These are phyloP conservation scores for Melipona bicolor DNA, from an alignment of 2,888 invertebrate species.

Conservation along the genomic window DNA sequence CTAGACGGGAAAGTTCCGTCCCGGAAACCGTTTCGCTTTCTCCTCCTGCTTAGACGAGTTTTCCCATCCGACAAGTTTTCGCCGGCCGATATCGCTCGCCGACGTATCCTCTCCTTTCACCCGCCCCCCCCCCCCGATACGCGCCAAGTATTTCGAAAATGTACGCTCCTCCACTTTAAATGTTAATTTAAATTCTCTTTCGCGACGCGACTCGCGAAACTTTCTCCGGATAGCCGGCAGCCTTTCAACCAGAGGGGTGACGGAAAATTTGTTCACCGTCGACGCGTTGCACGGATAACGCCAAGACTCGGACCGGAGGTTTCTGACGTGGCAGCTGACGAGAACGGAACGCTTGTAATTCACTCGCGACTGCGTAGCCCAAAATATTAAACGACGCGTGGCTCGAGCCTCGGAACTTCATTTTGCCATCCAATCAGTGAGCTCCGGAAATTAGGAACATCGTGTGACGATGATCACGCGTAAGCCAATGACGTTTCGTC, in stretches of 20 bases:
- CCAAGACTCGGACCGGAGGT: not conserved
- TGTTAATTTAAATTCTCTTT: conserved; percentile 54
- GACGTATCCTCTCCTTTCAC: not conserved
- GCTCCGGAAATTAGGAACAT: conserved; percentile 52
- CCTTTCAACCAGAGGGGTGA: not conserved
- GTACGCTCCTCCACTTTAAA: conserved; percentile 29
- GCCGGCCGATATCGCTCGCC: not conserved
- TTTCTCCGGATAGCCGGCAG: not conserved
- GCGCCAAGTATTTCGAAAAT: conserved; percentile 46
- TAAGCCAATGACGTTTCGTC: conserved; percentile 17
- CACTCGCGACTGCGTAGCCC: not conserved
- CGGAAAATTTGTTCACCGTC: not conserved
- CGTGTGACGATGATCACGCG: conserved; percentile 24
- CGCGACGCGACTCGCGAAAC: conserved; percentile 28
- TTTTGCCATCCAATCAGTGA: conserved; percentile 52
- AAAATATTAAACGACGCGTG: conserved; percentile 11
- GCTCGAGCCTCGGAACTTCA: conserved; percentile 1
- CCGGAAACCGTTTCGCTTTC: conserved; percentile 43
- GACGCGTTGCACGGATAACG: not conserved
- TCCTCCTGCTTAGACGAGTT: conserved; percentile 61
- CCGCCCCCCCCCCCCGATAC: not conserved
- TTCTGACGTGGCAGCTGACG: not conserved
- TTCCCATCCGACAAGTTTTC: conserved; percentile 38
- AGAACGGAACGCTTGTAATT: not conserved
- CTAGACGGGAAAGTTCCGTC: conserved; percentile 59